Evolutionary conservation across 2,113 vertebrate genomes (phyloP).

Genomic region (Naja naja): DNA sequence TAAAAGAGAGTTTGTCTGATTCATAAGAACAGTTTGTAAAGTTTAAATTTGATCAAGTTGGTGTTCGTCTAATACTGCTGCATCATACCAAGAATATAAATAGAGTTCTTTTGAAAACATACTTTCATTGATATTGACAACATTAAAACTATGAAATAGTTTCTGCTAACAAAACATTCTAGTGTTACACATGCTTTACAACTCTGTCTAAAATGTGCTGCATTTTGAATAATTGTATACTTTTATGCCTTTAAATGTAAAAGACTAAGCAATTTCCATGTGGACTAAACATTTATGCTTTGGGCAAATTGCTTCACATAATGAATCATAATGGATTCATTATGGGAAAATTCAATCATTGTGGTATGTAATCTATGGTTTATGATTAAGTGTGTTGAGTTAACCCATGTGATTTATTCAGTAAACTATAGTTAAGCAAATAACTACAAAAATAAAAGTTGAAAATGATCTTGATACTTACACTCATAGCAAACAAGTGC

Average conservation of each 20-base stretch:
- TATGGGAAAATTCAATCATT: not conserved
- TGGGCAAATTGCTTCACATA: not conserved
- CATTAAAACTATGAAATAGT: not conserved
- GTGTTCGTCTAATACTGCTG: not conserved
- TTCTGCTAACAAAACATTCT: not conserved
- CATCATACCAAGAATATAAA: not conserved
- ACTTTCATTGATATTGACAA: not conserved
- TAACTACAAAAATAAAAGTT: not conserved
- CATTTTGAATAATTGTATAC: not conserved
- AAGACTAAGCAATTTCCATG: not conserved
- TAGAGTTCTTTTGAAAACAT: not conserved
- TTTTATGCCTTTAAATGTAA: not conserved
- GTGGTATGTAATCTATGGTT: not conserved
- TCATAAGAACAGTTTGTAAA: not conserved
- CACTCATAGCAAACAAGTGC: too few species aligned
- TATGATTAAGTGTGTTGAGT: not conserved
- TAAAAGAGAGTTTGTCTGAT: not conserved
- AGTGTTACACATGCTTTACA: not conserved
- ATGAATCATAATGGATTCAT: not conserved
- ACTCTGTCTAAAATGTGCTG: not conserved
- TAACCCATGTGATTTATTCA: not conserved
- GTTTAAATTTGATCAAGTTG: not conserved
- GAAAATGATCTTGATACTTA: not conserved
- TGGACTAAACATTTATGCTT: not conserved
- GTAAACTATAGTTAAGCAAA: not conserved